Evolutionary conservation across 1,140 invertebrate species (phyloP), one percentile per base, ranked within the genome.

Genomic region (Neodiprion virginianus): DNA sequence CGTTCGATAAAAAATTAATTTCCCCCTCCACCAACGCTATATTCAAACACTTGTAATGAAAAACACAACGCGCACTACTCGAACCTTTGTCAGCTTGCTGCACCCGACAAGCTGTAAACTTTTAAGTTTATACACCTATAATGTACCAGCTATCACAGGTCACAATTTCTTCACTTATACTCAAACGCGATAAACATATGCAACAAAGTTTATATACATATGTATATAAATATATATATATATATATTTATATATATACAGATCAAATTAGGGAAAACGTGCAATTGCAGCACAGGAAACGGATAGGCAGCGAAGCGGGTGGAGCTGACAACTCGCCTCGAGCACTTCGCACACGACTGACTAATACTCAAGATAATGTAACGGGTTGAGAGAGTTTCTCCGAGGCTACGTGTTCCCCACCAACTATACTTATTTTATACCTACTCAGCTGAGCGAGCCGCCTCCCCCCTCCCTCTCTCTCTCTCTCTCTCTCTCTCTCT

Each of bases 331-430:
- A 61, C 53, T 12, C 53, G 53, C 53, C 53, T 12, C 53, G 53
- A 61, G 53, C 11, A 61, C 53, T 12, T n/a, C 53, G 53, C 2
- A 61, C 53, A 61, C 53, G 53, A 61, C 53, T 61, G 53, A 61
- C 11, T 61, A 61, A 61, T 61, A 61, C 53, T 61, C 11, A 61
- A 61, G 53, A 61, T 61, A 61, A 61, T 61, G n/a, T 61, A 61
- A 61, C 53, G 53, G 53, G 53, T 61, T 61, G 53, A 61, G n/a
- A 61, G 53, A 14, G 11, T 61, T 17, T 61, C 53, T 61, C n/a
- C 11, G 53, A 61, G 7, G 11, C n/a, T 17, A 5, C 11, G 53
- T 61, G 11, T 61, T 61, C 53, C 53, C 53, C 53, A 61, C 53
- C 53, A 61, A 61, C 53, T 61, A 61, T 12, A 61, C 53, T 8